phyloP scores from a whole-genome alignment of 1,140 invertebrate species.

The Drosophila elegans region DNA sequence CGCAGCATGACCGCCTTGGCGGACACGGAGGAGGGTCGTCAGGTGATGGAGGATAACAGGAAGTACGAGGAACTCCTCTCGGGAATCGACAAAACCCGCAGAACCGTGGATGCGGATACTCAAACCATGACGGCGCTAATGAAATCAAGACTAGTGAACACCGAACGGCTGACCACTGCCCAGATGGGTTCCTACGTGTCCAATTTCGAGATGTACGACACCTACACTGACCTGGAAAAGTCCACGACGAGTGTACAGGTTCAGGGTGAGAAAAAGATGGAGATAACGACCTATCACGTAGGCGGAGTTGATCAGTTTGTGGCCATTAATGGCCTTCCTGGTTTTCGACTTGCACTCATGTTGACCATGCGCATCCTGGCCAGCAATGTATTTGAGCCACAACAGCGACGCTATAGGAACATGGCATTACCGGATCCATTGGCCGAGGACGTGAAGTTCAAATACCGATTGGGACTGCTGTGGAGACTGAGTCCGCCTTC shows the following conservation, averaged over 20 bases:
- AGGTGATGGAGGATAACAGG: slow-evolving; percentile 87
- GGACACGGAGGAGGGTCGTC: slow-evolving; percentile 86
- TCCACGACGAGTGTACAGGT: slow-evolving; percentile 82
- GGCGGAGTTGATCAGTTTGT: slow-evolving; percentile 75
- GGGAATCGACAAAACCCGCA: slow-evolving; percentile 87
- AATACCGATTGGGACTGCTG: slow-evolving; percentile 87
- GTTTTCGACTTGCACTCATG: slow-evolving; percentile 87
- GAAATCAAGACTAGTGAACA: slow-evolving; percentile 88
- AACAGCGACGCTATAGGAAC: slow-evolving; percentile 89
- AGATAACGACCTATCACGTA: slow-evolving; percentile 80
- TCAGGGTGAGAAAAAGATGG: slow-evolving; percentile 82
- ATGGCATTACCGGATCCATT: slow-evolving; percentile 87
- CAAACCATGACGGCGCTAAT: slow-evolving; percentile 87
- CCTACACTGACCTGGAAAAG: slow-evolving; percentile 85
- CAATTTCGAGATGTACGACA: slow-evolving; percentile 90
- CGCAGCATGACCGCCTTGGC: slow-evolving; percentile 87
- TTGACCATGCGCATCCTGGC: slow-evolving; percentile 89
- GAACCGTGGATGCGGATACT: slow-evolving; percentile 87
- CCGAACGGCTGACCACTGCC: slow-evolving; percentile 85
- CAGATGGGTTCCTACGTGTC: slow-evolving; percentile 88
- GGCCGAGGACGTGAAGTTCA: slow-evolving; percentile 87
- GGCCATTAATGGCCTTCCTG: slow-evolving; percentile 78
- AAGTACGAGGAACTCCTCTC: slow-evolving; percentile 88
- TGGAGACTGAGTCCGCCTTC: slow-evolving; percentile 86
- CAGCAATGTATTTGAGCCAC: slow-evolving; percentile 87